Conservation (phyloP, 2,113 vertebrate species). For the Guaruba guarouba region DNA sequence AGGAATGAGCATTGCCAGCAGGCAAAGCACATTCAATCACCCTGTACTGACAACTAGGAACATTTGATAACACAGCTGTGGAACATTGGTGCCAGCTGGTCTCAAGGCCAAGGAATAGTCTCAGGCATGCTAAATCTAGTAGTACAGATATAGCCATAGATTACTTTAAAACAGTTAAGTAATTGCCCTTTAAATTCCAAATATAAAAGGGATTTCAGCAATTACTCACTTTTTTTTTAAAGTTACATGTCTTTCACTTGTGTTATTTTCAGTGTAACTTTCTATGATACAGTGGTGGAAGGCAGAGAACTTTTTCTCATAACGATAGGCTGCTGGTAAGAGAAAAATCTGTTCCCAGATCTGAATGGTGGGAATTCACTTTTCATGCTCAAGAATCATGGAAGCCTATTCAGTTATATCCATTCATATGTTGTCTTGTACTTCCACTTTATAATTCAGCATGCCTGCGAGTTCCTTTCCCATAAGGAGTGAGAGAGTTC, state of each 20-base stretch:
- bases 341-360: background rate
- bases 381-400: background rate
- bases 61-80: background rate
- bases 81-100: background rate
- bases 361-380: background rate
- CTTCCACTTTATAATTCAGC: background rate
- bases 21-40: background rate
- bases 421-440: background rate
- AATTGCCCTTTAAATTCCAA: background rate
- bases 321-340: background rate
- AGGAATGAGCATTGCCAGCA: background rate
- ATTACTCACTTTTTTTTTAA: background rate
- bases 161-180: background rate
- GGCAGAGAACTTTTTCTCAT: background rate
- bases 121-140: background rate
- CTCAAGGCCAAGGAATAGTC: background rate
- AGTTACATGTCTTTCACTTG: background rate
- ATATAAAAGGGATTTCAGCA: background rate
- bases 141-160: background rate
- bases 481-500: background rate
- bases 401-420: background rate
- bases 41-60: background rate
- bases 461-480: background rate
- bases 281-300: background rate
- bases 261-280: background rate